Evolutionary conservation across 2,113 vertebrate species (phyloP), one percentile per base, ranked within the genome.

Genomic region (Xiphophorus maculatus): DNA sequence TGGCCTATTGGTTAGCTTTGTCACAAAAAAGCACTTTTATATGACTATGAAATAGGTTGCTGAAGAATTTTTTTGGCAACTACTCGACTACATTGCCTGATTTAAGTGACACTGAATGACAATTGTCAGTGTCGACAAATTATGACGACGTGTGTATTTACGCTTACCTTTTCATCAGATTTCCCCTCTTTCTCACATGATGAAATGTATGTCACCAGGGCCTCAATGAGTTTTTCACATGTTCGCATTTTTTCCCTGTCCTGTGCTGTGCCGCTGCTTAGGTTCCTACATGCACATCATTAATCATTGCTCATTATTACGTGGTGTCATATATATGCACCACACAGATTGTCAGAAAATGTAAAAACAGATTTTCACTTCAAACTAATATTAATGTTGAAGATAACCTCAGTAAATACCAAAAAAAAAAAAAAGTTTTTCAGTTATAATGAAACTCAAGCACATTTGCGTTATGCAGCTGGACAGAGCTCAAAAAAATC

Each of bases 111-210:
- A 64, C 15, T 33, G 30, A 37, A 42, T 42, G 11, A 40, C 1
- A 13, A 42, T 30, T 11, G 3, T 14, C 1, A 35, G 35, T 13
- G 64, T 33, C 6, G 25, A 66, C 25, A 66, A 27, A 42, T 22
- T 32, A 8, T 66, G 11, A 37, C n/a, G 8, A n/a, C 17, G 3
- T n/a, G 19, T 48, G 44, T 48, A 27, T 61, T 70, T n/a, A 42
- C 2, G 32, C 12, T 68, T 91, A 98, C 97, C 96, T 95, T 95
- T 77, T 98, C 97, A 29, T 98, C 96, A 0, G 95, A 94, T 54
- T 93, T 91, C 35, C 87, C 94, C 64, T 94, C 95, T 0, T 93
- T 94, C 90, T 97, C 93, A 0, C 96, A 96, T 77, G 95, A 95
- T 93, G 96, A 93, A 40, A 96, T 35, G 0, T 97, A 97, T 19